Percentiles rank a stretch among this genome's conserved stretches.
Evolutionary conservation across 2,888 invertebrate genomes (phyloP).

Genomic region (Serrognathus titanus): DNA sequence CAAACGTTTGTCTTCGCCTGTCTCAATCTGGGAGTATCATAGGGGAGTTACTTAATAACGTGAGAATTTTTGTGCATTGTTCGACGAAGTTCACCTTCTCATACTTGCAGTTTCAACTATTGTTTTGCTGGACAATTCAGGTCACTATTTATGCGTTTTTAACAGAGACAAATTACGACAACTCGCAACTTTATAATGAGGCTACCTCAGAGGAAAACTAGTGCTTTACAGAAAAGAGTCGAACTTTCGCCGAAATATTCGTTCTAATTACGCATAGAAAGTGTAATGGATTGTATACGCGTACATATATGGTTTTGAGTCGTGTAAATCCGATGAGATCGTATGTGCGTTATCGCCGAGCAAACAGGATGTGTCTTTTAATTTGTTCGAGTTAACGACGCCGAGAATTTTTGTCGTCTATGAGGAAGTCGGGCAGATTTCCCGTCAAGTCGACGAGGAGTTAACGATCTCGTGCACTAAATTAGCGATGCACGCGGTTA

Average conservation of each 20-base stretch:
- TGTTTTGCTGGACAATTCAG: background rate
- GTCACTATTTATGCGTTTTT: background rate
- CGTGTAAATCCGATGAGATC: background rate
- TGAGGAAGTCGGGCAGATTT: conserved; percentile 1
- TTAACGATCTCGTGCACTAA: conserved; percentile 4
- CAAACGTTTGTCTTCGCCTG: background rate
- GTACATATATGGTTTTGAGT: background rate
- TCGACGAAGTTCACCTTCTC: background rate
- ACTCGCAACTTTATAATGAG: background rate
- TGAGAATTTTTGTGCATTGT: background rate
- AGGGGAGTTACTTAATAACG: background rate
- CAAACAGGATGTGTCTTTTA: background rate
- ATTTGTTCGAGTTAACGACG: conserved; percentile 1
- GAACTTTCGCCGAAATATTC: background rate
- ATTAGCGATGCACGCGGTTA: conserved; percentile 2
- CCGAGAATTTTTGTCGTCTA: background rate
- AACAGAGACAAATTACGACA: background rate
- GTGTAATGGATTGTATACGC: background rate
- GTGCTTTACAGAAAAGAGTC: background rate
- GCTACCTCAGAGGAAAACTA: background rate
- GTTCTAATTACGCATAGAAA: background rate
- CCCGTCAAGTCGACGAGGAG: background rate
- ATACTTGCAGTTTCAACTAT: conserved; percentile 1
- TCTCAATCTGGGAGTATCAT: background rate
- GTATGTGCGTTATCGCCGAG: background rate